phyloP scores from a whole-genome alignment of 1,140 invertebrate genomes.

The Arctopsyche grandis region DNA sequence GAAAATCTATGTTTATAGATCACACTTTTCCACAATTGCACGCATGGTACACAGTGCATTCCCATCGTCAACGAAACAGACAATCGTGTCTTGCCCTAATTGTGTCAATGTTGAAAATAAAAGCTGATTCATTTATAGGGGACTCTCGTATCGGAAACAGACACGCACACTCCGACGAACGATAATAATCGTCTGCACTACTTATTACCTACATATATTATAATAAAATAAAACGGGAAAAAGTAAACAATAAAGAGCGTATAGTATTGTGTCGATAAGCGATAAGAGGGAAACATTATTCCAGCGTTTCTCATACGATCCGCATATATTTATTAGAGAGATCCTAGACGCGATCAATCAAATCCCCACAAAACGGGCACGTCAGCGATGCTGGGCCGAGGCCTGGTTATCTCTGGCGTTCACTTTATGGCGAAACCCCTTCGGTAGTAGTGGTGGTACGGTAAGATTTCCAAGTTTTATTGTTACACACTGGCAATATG shows the following conservation, averaged over 20 bases:
- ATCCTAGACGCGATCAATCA: constrained; percentile 28
- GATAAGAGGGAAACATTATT: constrained; percentile 1
- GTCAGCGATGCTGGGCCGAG: neutral
- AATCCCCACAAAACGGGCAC: constrained; percentile 15
- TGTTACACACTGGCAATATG: constrained; percentile 38
- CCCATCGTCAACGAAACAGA: too few relatives aligned
- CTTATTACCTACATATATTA: too few relatives aligned
- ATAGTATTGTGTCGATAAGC: constrained; percentile 1
- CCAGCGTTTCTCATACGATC: constrained; percentile 16
- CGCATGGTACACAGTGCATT: too few relatives aligned
- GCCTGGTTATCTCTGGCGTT: constrained; percentile 19
- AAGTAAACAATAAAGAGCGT: constrained; percentile 2
- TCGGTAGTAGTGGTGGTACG: neutral
- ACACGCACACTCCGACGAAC: neutral
- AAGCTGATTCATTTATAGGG: neutral
- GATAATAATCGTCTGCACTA: too few relatives aligned
- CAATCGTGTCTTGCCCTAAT: too few relatives aligned
- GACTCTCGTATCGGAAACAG: neutral
- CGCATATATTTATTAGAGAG: constrained; percentile 24
- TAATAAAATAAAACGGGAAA: too few relatives aligned
- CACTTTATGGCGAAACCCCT: constrained; percentile 27
- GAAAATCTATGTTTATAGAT: too few relatives aligned
- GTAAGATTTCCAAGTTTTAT: constrained; percentile 36
- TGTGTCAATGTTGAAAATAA: neutral
- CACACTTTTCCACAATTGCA: too few relatives aligned